phyloP scores from a whole-genome alignment of 1,140 invertebrate species.

The Scaptomyza hsui region DNA sequence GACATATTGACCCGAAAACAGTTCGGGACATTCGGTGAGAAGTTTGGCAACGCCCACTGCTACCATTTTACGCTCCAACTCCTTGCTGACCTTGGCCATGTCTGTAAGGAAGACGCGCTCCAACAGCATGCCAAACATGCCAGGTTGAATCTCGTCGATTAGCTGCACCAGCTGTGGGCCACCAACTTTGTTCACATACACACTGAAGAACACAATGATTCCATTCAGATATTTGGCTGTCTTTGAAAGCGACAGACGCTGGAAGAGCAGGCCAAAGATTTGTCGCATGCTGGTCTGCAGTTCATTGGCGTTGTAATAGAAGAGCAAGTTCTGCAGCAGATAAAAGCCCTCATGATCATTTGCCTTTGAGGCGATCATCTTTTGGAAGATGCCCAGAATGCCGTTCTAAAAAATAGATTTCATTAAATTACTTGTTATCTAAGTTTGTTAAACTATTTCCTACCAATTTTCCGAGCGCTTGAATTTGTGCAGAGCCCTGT shows the following conservation, averaged over 20 bases:
- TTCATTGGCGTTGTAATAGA: constrained; percentile 87
- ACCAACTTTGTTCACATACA: constrained; percentile 92
- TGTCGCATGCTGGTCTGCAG: constrained; percentile 93
- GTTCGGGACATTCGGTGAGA: constrained; percentile 89
- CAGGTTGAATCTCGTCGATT: constrained; percentile 94
- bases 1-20: constrained; percentile 64
- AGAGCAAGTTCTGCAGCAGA: constrained; percentile 93
- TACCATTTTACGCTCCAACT: constrained; percentile 93
- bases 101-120: constrained; percentile 94
- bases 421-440: neutral
- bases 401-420: constrained; percentile 86
- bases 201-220: constrained; percentile 94
- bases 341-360: constrained; percentile 99
- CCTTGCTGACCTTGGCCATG: constrained; percentile 93
- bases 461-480: constrained; percentile 88
- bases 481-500: constrained; percentile 89
- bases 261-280: constrained; percentile 96
- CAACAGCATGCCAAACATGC: constrained; percentile 97
- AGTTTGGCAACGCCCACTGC: constrained; percentile 95
- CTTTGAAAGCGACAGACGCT: constrained; percentile 95
- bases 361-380: constrained; percentile 96
- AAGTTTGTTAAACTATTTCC: constrained; percentile 38
- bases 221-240: constrained; percentile 96
- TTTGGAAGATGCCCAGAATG: constrained; percentile 97
- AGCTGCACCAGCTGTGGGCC: constrained; percentile 89